Evolutionary conservation across 2,888 invertebrate species (phyloP), one percentile per base, ranked within the genome.

Genomic region (Iphiclides podalirius): DNA sequence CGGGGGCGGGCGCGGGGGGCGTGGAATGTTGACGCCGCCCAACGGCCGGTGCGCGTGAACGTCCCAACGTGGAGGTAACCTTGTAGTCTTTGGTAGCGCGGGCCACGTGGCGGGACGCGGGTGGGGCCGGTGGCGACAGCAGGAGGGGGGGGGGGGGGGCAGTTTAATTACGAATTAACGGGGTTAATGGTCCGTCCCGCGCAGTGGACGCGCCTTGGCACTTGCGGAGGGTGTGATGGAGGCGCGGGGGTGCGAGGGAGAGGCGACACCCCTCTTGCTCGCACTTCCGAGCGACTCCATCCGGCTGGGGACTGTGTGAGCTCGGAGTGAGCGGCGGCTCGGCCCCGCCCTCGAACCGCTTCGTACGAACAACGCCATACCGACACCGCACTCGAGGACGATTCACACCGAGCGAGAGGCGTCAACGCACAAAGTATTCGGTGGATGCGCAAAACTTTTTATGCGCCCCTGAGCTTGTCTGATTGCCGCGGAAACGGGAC

Each of bases 81-180:
- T n/a, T n/a, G 75, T 77, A 84, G 71, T 88, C 87, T 88, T 88
- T 88, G 87, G 87, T 88, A 83, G 86, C 78, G 73, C 81, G 79
- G 79, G 79, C 78, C 79, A 20, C 48, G 36, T 23, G 33, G 12
- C 42, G 47, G 42, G 43, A 33, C 69, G 72, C 61, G 64, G 11
- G 33, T 11, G 35, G 12, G 36, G 9, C 8, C 14, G 17, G 28
- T 17, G 8, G 17, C 14, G 14, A n/a, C n/a, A n/a, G n/a, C n/a
- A 4, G 43, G 13, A 8, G 11, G 35, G 3, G 16, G 11, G 1
- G 11, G 11, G 8, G 36, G 7, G 16, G 12, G n/a, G n/a, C n/a
- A n/a, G n/a, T n/a, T n/a, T n/a, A n/a, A n/a, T n/a, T n/a, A n/a
- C n/a, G n/a, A n/a, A n/a, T n/a, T n/a, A n/a, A n/a, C 4, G 12